These are phyloP conservation scores for Nyctibius grandis DNA, from an alignment of 2,797 vertebrate genomes.

Conservation along the genomic window DNA sequence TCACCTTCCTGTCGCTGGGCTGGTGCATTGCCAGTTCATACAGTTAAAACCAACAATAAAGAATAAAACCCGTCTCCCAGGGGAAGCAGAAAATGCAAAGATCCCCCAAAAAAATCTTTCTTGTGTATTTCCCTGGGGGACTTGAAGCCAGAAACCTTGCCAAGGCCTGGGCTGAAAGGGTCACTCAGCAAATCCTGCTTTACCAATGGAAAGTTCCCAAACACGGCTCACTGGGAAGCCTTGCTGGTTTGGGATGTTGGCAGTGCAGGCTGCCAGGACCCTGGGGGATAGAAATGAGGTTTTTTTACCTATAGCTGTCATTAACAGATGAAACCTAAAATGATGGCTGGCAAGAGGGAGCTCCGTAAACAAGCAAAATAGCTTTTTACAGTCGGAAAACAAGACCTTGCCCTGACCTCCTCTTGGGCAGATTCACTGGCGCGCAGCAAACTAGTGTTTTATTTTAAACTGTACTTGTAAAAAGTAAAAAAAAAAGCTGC, in stretches of 20 bases:
- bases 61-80: neutral
- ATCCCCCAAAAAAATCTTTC: neutral
- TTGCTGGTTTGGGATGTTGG: neutral
- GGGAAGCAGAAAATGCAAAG: neutral
- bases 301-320: slow-evolving; percentile 39
- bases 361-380: slow-evolving; percentile 25
- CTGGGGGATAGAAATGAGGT: neutral
- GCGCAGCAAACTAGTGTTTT: slow-evolving; percentile 6
- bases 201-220: slow-evolving; percentile 26
- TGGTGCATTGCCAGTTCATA: rapidly evolving
- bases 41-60: neutral
- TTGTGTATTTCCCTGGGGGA: neutral
- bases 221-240: neutral
- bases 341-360: neutral
- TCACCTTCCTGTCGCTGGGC: neutral
- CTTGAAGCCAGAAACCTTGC: neutral
- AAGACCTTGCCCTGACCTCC: slow-evolving; percentile 54
- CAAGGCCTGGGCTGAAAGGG: neutral
- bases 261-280: neutral
- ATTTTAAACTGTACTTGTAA: slow-evolving; percentile 39
- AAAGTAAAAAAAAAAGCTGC: neutral
- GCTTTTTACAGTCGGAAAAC: slow-evolving; percentile 30
- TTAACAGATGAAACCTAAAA: slow-evolving; percentile 40
- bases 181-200: neutral
- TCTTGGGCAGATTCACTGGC: neutral